Evolutionary conservation across 1,140 invertebrate species (phyloP), one percentile per base, ranked within the genome.

Genomic region (Sycophaga agraensis): DNA sequence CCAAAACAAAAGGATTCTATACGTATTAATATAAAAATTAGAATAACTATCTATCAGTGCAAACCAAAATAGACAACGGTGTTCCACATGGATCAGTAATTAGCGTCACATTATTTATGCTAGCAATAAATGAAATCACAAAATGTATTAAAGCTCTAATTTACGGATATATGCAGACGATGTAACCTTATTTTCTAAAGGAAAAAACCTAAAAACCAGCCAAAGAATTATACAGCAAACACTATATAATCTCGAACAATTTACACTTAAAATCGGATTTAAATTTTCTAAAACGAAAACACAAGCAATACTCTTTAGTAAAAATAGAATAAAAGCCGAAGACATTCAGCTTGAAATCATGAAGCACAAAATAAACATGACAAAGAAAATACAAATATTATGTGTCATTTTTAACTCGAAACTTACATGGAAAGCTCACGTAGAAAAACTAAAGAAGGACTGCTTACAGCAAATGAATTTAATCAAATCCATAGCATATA

Each of bases 401-500:
- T 22, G 17, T 7, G 0, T 50, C 1, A 50, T 9, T 4, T 50
- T 50, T 12, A 31, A 50, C 11, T 11, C 3, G 1, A 17, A 50
- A 35, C 21, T 50, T 4, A 50, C 3, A 9, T 50, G 48, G 48
- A 35, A 21, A 19, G n/a, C n/a, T 4, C 48, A 50, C 11, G 5
- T 50, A n/a, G 4, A 21, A 19, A 19, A 50, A 17, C 31, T 50
- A 2, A 50, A 50, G 35, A 35, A 22, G 7, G 3, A 35, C 14
- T 48, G 12, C 14, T 7, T 28, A 17, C 42, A 49, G 21, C 48
- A 19, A 45, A 7, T 61, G 16, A 59, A 63, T 5, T 17, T 56
- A 9, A 24, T 65, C 0, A 62, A 65, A 60, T 39, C 26, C n/a
- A 31, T 68, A 16, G 19, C 64, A 11, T 42, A 49, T 17, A 60